Evolutionary conservation across 37 sponge, comb jelly and placozoan species (phyloP), one percentile per base, ranked within the genome.

Genomic region (Diacarnus erythraeanus): DNA sequence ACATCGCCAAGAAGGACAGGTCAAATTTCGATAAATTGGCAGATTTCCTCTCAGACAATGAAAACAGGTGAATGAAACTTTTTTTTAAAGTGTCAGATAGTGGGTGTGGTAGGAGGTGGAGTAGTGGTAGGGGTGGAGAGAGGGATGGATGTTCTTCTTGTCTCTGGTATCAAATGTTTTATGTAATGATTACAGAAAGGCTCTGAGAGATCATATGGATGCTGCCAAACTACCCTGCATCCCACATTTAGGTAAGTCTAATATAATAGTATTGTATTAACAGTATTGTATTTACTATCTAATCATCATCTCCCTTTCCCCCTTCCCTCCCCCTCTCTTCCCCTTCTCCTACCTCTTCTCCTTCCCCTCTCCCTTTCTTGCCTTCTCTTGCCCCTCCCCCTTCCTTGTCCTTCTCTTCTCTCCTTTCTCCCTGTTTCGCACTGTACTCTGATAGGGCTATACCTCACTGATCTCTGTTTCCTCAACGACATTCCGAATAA

Each of bases 1-100:
- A 34, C 43, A 77, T 84, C 0, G 38, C 83, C 38, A 91, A 79
- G 83, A 94, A 77, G 38, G 94, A 94, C 54, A 86, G 34, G 72
- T n/a, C 43, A 0, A 71, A 47, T 5, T 87, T 78, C 25, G 88
- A 91, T 0, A 90, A 74, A 42, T 42, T 94, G 61, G 80, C 34
- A 20, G 85, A 86, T 8, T 76, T 94, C 22, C 57, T 86, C 37
- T 86, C 94, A 0, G 79, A 76, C 20, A 68, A 80, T 29, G 82
- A 87, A 31, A 94, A 94, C 69, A 36, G 83, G 94, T 94, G 38
- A n/a, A n/a, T n/a, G n/a, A n/a, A n/a, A n/a, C n/a, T n/a, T n/a
- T n/a, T n/a, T n/a, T n/a, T n/a, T n/a, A n/a, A n/a, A n/a, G n/a
- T n/a, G n/a, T n/a, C n/a, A n/a, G n/a, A n/a, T n/a, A n/a, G n/a